Evolutionary conservation across 2,113 vertebrate genomes (phyloP), one percentile per base, ranked within the genome.

Genomic region (Blennius ocellaris): DNA sequence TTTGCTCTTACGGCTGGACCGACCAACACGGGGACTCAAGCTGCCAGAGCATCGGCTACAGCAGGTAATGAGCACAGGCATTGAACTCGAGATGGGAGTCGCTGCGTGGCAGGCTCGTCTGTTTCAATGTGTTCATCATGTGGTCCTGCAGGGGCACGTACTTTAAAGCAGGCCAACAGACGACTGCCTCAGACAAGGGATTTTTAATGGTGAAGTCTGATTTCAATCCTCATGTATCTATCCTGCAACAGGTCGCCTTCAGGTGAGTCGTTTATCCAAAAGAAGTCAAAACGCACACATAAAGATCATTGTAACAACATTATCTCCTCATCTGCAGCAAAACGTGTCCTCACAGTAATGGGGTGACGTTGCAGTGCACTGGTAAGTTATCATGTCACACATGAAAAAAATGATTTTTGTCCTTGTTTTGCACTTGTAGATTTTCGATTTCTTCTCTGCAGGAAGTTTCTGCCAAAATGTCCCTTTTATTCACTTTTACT

Each of bases 281-380:
- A 6, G n/a, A 7, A 15, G 57, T 15, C 0, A 44, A 59, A 3
- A 30, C n/a, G 8, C 8, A 6, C 40, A 38, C 16, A 8, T 0
- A 7, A 43, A 44, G 16, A 8, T 0, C 48, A 0, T 17, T 66
- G 40, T 1, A 39, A 14, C n/a, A n/a, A 6, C 39, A 30, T 39
- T 16, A 6, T 53, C n/a, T 7, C 43, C 8, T 1, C 10, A 38
- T 67, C 66, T 52, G 38, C 70, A 92, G 89, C 49, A 56, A 78
- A 3, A 50, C 50, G 17, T 93, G 91, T 66, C 68, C 71, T 6
- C 55, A 61, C 47, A 84, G 76, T 81, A 84, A 57, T 6, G 83
- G 74, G 39, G 88, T 90, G 63, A 87, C 86, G 0, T 63, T 92
- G 43, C 69, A 3, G 11, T 92, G 92, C 52, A 89, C 88, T 51